These are phyloP conservation scores for Pterostichus niger DNA, from an alignment of 2,888 invertebrate genomes.

Conservation along the genomic window DNA sequence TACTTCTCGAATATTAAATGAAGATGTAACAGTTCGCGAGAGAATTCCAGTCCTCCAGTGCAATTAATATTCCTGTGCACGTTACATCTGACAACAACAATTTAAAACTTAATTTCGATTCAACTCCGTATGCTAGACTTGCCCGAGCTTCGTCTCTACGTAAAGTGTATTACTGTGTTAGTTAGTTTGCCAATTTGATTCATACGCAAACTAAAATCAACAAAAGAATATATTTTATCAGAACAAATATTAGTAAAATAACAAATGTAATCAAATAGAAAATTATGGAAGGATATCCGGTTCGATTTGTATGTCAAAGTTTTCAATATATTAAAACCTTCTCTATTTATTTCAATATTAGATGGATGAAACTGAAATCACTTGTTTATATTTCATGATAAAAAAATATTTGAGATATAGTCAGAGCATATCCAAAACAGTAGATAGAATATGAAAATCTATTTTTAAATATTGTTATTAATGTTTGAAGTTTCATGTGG, in stretches of 20 bases:
- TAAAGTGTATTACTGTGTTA: constrained; percentile 44
- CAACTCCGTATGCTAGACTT: constrained; percentile 34
- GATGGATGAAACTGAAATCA: no score
- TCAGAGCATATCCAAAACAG: no score
- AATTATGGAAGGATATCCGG: no score
- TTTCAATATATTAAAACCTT: no score
- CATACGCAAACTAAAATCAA: constrained; percentile 10
- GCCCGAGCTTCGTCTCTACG: not conserved
- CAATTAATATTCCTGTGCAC: constrained; percentile 61
- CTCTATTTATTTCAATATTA: no score
- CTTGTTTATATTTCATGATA: no score
- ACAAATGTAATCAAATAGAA: no score
- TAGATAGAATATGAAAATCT: no score
- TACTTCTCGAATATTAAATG: constrained; percentile 59
- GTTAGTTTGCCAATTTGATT: constrained; percentile 39
- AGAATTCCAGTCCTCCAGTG: constrained; percentile 52
- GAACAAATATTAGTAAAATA: not conserved
- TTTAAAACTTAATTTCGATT: constrained; percentile 61
- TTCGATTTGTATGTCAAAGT: no score
- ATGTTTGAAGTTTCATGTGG: no score
- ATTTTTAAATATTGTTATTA: no score
- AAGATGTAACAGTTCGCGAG: constrained; percentile 60
- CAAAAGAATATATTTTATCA: constrained; percentile 6
- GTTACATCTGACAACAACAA: constrained; percentile 62
- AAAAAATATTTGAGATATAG: no score